A percentile compares a stretch with the other conserved stretches of the same genome.
Conservation (phyloP, 2,888 invertebrate species). For the Diaperis boleti region DNA sequence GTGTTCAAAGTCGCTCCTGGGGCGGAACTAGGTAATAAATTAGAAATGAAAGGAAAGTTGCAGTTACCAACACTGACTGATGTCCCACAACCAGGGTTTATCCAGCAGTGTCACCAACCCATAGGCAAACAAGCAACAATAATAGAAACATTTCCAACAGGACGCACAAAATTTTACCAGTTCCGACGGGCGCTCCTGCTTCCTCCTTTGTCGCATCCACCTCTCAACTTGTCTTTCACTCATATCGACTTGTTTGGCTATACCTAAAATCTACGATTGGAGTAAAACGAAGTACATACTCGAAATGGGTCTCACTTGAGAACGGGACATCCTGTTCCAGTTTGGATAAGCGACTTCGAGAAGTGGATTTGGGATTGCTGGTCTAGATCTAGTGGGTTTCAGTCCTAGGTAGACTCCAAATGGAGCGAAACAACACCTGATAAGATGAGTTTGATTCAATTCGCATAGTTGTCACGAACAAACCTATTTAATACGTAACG, state of each 20-base stretch:
- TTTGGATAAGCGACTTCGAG: constrained; percentile 73
- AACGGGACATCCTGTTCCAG: constrained; percentile 78
- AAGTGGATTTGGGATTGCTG: background rate
- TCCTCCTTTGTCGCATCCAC: constrained; percentile 87
- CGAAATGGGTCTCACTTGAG: constrained; percentile 73
- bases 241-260: constrained; percentile 88
- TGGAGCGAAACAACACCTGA: constrained; percentile 80
- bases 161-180: constrained; percentile 93
- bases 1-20: constrained; percentile 67
- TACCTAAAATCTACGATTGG: constrained; percentile 64
- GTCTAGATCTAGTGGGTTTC: constrained; percentile 71
- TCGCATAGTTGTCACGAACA: constrained; percentile 62
- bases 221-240: constrained; percentile 89
- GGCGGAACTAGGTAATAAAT: too few relatives aligned
- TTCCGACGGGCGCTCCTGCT: constrained; percentile 89
- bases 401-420: constrained; percentile 86
- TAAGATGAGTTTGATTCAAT: constrained; percentile 66
- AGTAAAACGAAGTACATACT: background rate
- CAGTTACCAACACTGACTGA: constrained; percentile 83
- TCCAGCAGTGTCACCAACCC: constrained; percentile 88
- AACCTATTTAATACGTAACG: constrained; percentile 89
- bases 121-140: constrained; percentile 83
- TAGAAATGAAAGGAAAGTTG: background rate
- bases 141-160: constrained; percentile 90
- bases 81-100: constrained; percentile 94